Evolutionary conservation across 2,113 vertebrate species (phyloP), one percentile per base, ranked within the genome.

Genomic region (Eudorcas thomsonii): DNA sequence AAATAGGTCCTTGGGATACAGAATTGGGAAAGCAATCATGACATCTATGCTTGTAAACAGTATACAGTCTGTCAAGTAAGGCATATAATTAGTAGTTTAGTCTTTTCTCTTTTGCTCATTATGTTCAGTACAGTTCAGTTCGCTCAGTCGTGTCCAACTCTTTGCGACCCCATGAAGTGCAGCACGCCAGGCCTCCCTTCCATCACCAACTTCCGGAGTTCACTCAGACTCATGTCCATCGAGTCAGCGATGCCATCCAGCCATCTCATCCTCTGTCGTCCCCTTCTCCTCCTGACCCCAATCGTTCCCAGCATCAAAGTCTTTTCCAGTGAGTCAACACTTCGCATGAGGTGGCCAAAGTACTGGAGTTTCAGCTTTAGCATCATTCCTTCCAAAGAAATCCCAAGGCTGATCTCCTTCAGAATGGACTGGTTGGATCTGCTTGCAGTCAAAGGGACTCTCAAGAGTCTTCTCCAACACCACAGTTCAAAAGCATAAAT

Each of bases 111-210:
- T 52, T 81, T 52, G 28, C 16, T 81, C 16, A 81, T 59, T 59
- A 59, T 59, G 9, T 62, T 14, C 13, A 62, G 59, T 62, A 15
- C 26, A 64, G 30, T 64, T 64, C 30, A 64, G 60, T 15, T 45
- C 0, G 3, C 33, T 19, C 62, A n/a, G 62, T n/a, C 7, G 0
- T n/a, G 33, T 67, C 15, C 0, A 4, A n/a, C 33, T 67, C 62
- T 64, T 64, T 67, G 16, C 7, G 2, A 67, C 33, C 7, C 16
- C 30, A 5, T n/a, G 62, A 9, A 67, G 1, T 4, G 14, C 33
- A 67, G 33, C 62, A 4, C 3, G 0, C 7, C 15, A n/a, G 62
- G 30, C 15, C 62, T 64, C 3, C 62, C 7, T 64, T n/a, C 15
- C 30, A 64, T 64, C 30, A 64, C 28, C 30, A 64, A 33, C 30